Evolutionary conservation across 2,113 vertebrate genomes (phyloP).

Genomic region (Thunnus thynnus): DNA sequence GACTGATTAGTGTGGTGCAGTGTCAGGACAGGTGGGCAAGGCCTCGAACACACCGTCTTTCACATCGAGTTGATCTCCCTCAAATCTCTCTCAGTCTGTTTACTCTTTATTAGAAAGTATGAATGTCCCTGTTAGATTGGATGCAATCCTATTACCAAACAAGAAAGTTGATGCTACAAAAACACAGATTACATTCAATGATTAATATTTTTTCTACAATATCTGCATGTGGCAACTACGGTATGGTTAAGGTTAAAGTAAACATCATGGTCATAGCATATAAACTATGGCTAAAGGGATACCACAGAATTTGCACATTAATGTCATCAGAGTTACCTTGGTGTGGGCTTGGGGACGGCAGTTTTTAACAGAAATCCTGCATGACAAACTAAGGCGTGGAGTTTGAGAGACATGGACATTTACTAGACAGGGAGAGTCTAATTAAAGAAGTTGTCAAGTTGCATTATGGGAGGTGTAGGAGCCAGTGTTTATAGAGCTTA

Average conservation of each 20-base stretch:
- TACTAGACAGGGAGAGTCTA: neutral
- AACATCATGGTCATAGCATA: neutral
- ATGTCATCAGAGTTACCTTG: too few relatives aligned
- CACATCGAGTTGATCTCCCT: slow-evolving; percentile 58
- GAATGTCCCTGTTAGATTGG: neutral
- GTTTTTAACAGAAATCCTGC: too few relatives aligned
- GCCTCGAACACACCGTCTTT: slow-evolving; percentile 67
- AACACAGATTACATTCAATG: neutral
- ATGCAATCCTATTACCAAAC: neutral
- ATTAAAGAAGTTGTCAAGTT: neutral
- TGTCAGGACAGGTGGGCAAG: slow-evolving; percentile 51
- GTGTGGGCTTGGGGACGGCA: too few relatives aligned
- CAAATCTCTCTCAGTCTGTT: slow-evolving; percentile 46
- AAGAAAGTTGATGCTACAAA: slow-evolving; percentile 16
- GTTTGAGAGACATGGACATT: neutral
- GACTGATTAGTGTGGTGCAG: slow-evolving; percentile 61
- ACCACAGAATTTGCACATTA: neutral
- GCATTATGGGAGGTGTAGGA: neutral
- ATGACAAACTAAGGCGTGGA: too few relatives aligned
- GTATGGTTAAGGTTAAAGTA: neutral
- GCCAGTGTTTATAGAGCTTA: neutral
- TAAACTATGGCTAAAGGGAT: neutral
- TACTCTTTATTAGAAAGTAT: slow-evolving; percentile 15
- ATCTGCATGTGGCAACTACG: neutral
- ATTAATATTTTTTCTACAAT: neutral